Base-by-base conservation (phyloP, 2,113 vertebrate species). In the Choloepus hoffmanni region DNA sequence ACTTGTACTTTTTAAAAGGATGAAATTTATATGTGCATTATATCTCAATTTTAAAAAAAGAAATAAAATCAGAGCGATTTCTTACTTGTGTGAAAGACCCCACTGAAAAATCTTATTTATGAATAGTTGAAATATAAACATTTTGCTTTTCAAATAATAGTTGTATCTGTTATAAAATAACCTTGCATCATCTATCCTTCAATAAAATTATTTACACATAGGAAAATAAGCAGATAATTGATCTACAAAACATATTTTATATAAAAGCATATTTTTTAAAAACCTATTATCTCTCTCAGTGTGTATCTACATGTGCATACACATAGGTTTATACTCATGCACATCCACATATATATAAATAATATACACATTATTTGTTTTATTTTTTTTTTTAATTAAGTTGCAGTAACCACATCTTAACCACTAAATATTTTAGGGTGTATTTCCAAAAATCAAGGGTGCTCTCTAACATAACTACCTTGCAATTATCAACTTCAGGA, bases 391-490 rank as follows among this genome's bases (percentile, higher is more conserved):
- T 16, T 50, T 50, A 53, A 53, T 53, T 53, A 53, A 53, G 50
- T 53, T 53, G 50, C 50, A 53, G 13, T 53, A 53, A 45, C 43
- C 45, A 63, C 74, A 67, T 72, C 60, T 92, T 88, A 33, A 94
- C 11, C 2, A 11, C 48, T 87, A 77, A 50, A 7, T 72, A 58
- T 40, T 91, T 90, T 72, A n/a, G 36, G 45, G 3, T 60, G 11
- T 94, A 48, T 94, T 94, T 92, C 77, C 63, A 89, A 92, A 73
- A 33, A 85, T 6, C 70, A 92, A 50, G 30, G 7, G 40, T 96
- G 45, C 40, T 92, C 33, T 89, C 36, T 67, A 85, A 50, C 4
- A 85, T 72, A 78, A 65, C n/a, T 48, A 77, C 21, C n/a, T 7
- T 36, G 30, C 30, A 85, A 40, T 73, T 13, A 58, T 89, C n/a